These are phyloP conservation scores for Botia almorhae DNA, from an alignment of 2,797 vertebrate genomes.

Conservation along the genomic window DNA sequence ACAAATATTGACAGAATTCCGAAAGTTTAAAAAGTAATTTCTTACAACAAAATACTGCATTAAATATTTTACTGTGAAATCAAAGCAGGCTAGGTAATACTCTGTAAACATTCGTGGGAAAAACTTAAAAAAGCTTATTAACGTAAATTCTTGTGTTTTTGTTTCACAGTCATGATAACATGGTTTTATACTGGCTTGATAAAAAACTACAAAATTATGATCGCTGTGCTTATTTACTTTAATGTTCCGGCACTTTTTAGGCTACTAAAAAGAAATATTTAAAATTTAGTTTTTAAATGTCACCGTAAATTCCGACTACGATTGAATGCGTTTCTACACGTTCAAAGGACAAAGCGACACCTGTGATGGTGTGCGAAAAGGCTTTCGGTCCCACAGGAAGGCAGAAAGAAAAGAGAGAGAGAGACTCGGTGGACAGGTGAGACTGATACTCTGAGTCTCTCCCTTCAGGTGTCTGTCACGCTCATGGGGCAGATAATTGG, in stretches of 20 bases:
- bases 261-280: background rate
- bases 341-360: constrained; percentile 19
- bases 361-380: constrained; percentile 40
- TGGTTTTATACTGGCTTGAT: too few species aligned
- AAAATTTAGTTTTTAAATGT: constrained; percentile 34
- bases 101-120: too few species aligned
- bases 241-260: background rate
- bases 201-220: too few species aligned
- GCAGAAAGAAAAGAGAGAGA: constrained; percentile 18
- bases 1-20: too few species aligned
- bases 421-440: constrained; percentile 63
- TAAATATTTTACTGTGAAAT: too few species aligned
- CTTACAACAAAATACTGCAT: too few species aligned
- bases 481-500: constrained; percentile 61
- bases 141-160: too few species aligned
- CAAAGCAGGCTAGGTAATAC: too few species aligned
- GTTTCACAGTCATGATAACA: too few species aligned
- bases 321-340: constrained; percentile 29
- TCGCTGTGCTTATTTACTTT: too few species aligned
- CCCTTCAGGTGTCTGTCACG: constrained; percentile 67
- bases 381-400: constrained; percentile 26
- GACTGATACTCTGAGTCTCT: constrained; percentile 63
- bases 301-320: background rate
- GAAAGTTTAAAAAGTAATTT: too few species aligned
- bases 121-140: too few species aligned